Conservation (phyloP, 2,113 vertebrate species). For the Alces alces region DNA sequence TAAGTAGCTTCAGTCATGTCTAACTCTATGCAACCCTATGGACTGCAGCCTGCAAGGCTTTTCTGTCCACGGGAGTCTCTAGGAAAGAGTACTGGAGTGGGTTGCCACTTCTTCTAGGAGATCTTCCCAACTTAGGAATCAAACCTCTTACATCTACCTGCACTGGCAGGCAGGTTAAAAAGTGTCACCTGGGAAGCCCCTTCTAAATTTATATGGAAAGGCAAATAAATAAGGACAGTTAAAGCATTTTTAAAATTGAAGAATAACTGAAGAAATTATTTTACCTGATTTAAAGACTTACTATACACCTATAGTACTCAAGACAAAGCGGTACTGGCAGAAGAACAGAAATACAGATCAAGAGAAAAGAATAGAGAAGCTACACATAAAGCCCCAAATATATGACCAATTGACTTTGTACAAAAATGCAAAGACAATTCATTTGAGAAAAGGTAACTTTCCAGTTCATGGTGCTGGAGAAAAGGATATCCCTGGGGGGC, state of each 20-base stretch:
- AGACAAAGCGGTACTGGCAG: background rate
- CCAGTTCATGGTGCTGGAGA: background rate
- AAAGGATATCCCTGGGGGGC: background rate
- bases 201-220: background rate
- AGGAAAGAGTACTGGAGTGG: background rate
- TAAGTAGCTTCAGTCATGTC: background rate
- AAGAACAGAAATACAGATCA: background rate
- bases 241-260: background rate
- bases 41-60: background rate
- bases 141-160: background rate
- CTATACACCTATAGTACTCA: background rate
- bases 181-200: background rate
- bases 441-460: background rate
- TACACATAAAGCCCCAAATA: background rate
- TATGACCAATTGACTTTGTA: background rate
- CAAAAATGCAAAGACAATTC: background rate
- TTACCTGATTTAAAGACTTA: background rate
- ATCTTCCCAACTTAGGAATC: background rate
- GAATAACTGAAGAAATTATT: background rate
- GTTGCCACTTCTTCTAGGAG: background rate
- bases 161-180: background rate
- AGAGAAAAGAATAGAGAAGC: background rate
- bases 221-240: background rate
- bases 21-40: background rate
- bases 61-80: background rate